Conservation (phyloP, 2,113 vertebrate species). For the Vombatus ursinus region DNA sequence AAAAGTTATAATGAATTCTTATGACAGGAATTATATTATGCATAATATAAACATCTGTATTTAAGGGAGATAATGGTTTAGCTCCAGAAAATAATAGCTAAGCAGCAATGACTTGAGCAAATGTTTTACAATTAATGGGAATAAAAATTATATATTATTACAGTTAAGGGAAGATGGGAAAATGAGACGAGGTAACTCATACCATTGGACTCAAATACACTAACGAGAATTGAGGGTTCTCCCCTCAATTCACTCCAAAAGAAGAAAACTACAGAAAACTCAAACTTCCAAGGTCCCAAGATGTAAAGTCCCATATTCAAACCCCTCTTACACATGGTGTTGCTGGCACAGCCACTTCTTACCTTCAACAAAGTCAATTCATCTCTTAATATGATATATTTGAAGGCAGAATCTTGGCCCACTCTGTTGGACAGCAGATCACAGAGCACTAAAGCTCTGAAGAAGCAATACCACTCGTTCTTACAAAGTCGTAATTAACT, state of each 20-base stretch:
- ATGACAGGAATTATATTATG: conserved; percentile 76
- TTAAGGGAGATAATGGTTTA: conserved; percentile 80
- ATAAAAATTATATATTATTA: conserved; percentile 82
- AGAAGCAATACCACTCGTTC: conserved; percentile 55
- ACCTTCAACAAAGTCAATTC: conserved; percentile 61
- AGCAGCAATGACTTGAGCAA: conserved; percentile 79
- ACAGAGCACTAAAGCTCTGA: conserved; percentile 70
- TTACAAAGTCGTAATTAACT: conserved; percentile 75
- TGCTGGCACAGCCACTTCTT: conserved; percentile 54
- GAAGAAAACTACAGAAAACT: conserved; percentile 55
- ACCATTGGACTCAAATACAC: conserved; percentile 65
- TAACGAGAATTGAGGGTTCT: conserved; percentile 74
- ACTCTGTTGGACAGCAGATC: conserved; percentile 66
- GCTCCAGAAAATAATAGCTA: conserved; percentile 83
- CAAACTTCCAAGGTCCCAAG: conserved; percentile 61
- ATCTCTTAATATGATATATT: conserved; percentile 67
- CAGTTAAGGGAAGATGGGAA: conserved; percentile 77
- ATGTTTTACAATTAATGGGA: conserved; percentile 84
- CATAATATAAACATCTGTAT: conserved; percentile 82
- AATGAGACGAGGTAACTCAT: conserved; percentile 75
- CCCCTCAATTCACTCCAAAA: conserved; percentile 46
- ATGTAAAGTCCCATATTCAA: conserved; percentile 62
- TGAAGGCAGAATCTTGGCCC: conserved; percentile 59
- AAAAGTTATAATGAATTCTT: conserved; percentile 76
- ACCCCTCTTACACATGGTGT: conserved; percentile 42